Conservation (phyloP, 2,888 invertebrate species). For the Rutpela maculata region DNA sequence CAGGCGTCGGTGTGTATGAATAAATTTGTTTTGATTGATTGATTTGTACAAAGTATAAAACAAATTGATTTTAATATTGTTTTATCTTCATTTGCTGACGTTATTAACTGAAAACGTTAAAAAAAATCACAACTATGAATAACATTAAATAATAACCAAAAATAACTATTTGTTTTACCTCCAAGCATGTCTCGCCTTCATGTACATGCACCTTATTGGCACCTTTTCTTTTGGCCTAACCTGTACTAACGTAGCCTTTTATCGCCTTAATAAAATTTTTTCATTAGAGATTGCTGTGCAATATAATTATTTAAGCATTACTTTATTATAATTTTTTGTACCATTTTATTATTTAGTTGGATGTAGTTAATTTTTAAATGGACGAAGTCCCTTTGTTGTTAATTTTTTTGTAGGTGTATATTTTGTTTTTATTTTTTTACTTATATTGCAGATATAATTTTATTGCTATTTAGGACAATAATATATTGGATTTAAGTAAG, state of each 20-base stretch:
- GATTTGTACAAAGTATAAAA: too few relatives aligned
- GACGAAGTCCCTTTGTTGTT: conserved; percentile 50
- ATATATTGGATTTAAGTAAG: conserved; percentile 52
- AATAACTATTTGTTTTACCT: too few relatives aligned
- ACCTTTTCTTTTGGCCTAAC: conserved; percentile 30
- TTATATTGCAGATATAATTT: conserved; percentile 47
- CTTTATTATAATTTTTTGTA: conserved; percentile 42
- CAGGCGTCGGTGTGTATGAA: too few relatives aligned
- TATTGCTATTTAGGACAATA: conserved; percentile 55
- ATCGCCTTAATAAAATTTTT: conserved; percentile 48
- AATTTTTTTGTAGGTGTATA: conserved; percentile 43
- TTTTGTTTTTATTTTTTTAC: conserved; percentile 48
- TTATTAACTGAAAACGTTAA: too few relatives aligned
- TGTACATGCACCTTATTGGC: neutral
- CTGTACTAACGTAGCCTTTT: conserved; percentile 46
- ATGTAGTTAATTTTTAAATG: conserved; percentile 38
- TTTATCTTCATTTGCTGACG: too few relatives aligned
- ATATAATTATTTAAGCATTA: conserved; percentile 57
- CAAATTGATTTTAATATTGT: too few relatives aligned
- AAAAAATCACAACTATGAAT: too few relatives aligned
- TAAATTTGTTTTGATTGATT: too few relatives aligned
- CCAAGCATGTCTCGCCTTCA: too few relatives aligned
- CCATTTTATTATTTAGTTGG: conserved; percentile 25
- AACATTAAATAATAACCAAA: too few relatives aligned
- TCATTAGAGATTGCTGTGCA: conserved; percentile 61